Evolutionary conservation across 1,140 invertebrate species (phyloP), one percentile per base, ranked within the genome.

Genomic region (Zaprionus inermis): DNA sequence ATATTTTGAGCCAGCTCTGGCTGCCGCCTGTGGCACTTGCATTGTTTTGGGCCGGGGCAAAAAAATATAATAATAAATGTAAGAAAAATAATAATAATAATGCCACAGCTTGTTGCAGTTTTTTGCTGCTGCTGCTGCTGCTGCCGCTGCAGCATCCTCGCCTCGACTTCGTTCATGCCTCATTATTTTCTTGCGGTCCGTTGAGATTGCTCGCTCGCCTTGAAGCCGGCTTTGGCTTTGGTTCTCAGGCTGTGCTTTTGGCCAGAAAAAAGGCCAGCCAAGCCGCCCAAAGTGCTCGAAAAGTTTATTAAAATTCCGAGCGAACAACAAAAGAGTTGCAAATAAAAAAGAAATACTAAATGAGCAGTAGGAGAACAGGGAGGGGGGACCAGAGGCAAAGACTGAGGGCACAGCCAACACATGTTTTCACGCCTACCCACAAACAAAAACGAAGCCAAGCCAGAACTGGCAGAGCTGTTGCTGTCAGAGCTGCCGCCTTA

Each of bases 181-280:
- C 89, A 91, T 91, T 91, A 91, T 91, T 91, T 91, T 91, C 73
- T 91, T 91, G 88, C 78, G 88, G 89, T 91, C 86, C 81, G 77
- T 56, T 76, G 64, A 75, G 79, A 73, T 84, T 81, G 71, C 46
- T 65, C 60, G 76, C 38, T 74, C 59, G 60, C 73, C 80, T 89
- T 79, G 80, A 70, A 79, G 36, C 36, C 72, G n/a, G n/a, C n/a
- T 72, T 61, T 76, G 59, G 51, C 34, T 60, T 81, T 22, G 64
- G 77, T 76, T 88, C 84, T 89, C 82, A 88, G 59, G 70, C 75
- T 58, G 64, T 56, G 24, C 41, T 22, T 5, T 58, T 51, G 38
- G 64, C 58, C 41, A 52, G 28, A 52, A 12, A 32, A 32, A 5
- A 28, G 24, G 24, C 20, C 30, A 32, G 52, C 34, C 51, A 32